phyloP scores from a whole-genome alignment of 2,888 invertebrate genomes.

The Erebia palarica region DNA sequence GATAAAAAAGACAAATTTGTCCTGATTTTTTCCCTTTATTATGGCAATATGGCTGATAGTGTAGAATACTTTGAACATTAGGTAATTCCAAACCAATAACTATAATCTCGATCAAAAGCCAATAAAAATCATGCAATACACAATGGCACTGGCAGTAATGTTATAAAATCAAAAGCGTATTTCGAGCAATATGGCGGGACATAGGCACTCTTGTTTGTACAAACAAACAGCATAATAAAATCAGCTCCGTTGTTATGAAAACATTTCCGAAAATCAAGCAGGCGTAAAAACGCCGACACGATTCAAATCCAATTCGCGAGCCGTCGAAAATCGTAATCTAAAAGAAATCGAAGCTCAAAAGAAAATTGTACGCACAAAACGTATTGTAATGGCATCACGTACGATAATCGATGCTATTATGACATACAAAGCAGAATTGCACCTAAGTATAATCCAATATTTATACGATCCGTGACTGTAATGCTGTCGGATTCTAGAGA shows the following conservation, averaged over 20 bases:
- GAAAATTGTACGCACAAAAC: constrained; percentile 65
- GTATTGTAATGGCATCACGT: constrained; percentile 81
- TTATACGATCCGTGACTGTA: constrained; percentile 74
- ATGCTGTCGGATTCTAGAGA: constrained; percentile 50
- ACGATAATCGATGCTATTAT: constrained; percentile 79
- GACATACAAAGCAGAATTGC: constrained; percentile 78
- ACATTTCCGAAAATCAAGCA: constrained; percentile 57
- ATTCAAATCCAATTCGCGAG: constrained; percentile 65
- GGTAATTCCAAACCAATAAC: constrained; percentile 1
- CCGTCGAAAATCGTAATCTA: constrained; percentile 67
- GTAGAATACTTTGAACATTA: neutral
- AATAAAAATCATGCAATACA: constrained; percentile 1
- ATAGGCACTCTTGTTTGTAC: constrained; percentile 36
- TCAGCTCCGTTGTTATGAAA: constrained; percentile 41
- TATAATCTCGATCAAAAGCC: constrained; percentile 4
- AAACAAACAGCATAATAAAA: constrained; percentile 45
- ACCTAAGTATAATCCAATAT: constrained; percentile 81
- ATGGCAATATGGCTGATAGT: no score
- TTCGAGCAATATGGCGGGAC: constrained; percentile 35
- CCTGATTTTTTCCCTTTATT: no score
- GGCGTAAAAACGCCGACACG: constrained; percentile 62
- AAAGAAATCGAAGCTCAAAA: constrained; percentile 69
- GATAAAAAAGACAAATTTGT: no score
- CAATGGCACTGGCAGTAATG: constrained; percentile 17
- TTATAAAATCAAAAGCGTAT: constrained; percentile 32